Base-by-base conservation (phyloP, 2,113 vertebrate species). In the Rhea americana region DNA sequence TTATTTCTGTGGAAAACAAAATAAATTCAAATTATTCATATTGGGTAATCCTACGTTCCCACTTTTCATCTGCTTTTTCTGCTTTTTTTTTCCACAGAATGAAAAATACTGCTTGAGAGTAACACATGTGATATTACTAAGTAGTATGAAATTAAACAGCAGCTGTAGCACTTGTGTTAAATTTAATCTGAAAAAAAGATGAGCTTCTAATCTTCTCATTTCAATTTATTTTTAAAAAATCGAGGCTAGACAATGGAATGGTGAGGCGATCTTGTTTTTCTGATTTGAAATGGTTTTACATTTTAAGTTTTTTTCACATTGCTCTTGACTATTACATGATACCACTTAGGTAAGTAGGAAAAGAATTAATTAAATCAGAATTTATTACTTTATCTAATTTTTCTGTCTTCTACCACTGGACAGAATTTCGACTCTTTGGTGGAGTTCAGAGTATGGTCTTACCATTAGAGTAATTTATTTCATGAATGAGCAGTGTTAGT, bases 71-170 rank as follows among this genome's bases (percentile, higher is more conserved):
- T 76, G 4, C 4, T 79, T 53, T 43, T 68, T 41, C 55, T 37
- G 12, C 6, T 3, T 56, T 2, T 15, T 67, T 58, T 77, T 50
- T 56, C 26, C 4, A 22, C 3, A 58, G 41, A 82, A 87, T 73
- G 45, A 92, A 85, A 96, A 92, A 58, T 70, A 51, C 32, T 45
- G 16, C 45, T 93, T 85, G 48, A 81, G 59, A 80, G 20, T 58
- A 82, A 63, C 9, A 35, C 24, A 39, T 37, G 48, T 7, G 18
- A 73, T 87, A 53, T 13, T 62, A 79, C 7, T 77, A 62, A 79
- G 25, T 37, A 71, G 22, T 28, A 77, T 41, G 45, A 91, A 91
- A 90, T 91, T 90, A 71, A 93, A 70, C 15, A 82, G 53, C 39
- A 89, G 53, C 45, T 82, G 22, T 85, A 85, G 65, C 13, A 58